Evolutionary conservation across 2,113 vertebrate genomes (phyloP), one percentile per base, ranked within the genome.

Genomic region (Mesoclemmys tuberculata): DNA sequence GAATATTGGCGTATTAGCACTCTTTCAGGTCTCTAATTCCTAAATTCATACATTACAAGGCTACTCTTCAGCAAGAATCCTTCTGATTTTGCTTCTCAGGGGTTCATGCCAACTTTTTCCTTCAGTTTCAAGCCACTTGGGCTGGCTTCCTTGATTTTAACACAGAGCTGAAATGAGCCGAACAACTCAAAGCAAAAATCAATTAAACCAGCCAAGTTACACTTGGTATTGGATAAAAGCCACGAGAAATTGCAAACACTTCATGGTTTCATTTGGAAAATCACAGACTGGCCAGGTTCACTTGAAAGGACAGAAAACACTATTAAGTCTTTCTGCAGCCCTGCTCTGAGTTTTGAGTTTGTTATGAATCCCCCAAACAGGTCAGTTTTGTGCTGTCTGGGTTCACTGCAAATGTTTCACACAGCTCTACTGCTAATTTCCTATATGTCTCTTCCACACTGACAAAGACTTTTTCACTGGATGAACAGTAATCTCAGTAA

Each of bases 111-210:
- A 95, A 58, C 82, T 80, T 94, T 46, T 90, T 31, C 14, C 6
- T 92, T 91, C 35, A 49, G n/a, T 95, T 93, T 94, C 83, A 90
- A 92, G n/a, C 24, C 79, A 90, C 81, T 92, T 92, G 92, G 95
- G 83, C 3, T 64, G 27, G 79, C 26, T 85, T 81, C 85, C 38
- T 92, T 4, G 61, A 35, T 94, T 35, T 41, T 51, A 86, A 26
- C 0, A 0, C 56, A 92, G 84, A 27, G 13, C 46, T 91, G 61
- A 95, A 95, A 88, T 92, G 38, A 85, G 75, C 87, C 93, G 89
- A 90, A 52, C 44, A 96, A 85, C 64, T 46, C 46, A 91, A 88
- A 85, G 8, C 6, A 93, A 92, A 95, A 88, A 29, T 6, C 38
- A 91, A 24, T 48, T 84, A 93, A 74, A 86, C 16, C 26, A 29